Percentiles rank a stretch among this genome's conserved stretches.
Conservation (phyloP, 2,113 vertebrate species). For the Tragelaphus buxtoni region DNA sequence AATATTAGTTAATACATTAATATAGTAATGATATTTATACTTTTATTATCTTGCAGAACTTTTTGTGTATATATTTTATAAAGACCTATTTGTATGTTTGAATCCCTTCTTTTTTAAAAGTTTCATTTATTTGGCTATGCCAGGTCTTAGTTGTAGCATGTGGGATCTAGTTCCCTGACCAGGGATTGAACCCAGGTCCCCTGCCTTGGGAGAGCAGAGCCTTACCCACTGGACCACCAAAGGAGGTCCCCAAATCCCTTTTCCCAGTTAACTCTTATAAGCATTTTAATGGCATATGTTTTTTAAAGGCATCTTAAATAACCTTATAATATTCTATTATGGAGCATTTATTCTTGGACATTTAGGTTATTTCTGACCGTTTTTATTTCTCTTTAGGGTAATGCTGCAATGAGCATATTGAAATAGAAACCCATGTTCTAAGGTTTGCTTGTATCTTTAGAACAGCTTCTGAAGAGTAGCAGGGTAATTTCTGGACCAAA, state of each 20-base stretch:
- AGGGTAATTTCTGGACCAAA: neutral
- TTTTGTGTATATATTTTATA: conserved; percentile 22
- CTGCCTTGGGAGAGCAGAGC: neutral
- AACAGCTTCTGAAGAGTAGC: neutral
- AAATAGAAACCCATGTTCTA: neutral
- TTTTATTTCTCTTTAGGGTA: neutral
- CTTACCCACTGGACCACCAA: neutral
- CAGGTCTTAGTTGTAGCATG: neutral
- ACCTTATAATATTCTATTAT: neutral
- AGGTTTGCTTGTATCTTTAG: neutral
- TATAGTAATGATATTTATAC: neutral
- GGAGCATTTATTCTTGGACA: neutral
- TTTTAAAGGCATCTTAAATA: neutral
- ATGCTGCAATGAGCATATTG: neutral
- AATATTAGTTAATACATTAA: neutral
- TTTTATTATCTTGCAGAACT: neutral
- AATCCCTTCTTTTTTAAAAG: neutral
- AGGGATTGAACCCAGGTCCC: neutral
- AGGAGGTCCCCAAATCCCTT: neutral
- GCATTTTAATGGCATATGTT: neutral
- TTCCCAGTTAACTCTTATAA: neutral
- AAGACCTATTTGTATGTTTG: neutral
- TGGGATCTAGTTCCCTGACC: neutral
- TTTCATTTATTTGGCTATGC: neutral
- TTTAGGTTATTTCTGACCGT: neutral